A percentile compares a stretch with the other conserved stretches of the same genome.
Evolutionary conservation across 2,113 vertebrate genomes (phyloP).

Genomic region (Aix galericulata): DNA sequence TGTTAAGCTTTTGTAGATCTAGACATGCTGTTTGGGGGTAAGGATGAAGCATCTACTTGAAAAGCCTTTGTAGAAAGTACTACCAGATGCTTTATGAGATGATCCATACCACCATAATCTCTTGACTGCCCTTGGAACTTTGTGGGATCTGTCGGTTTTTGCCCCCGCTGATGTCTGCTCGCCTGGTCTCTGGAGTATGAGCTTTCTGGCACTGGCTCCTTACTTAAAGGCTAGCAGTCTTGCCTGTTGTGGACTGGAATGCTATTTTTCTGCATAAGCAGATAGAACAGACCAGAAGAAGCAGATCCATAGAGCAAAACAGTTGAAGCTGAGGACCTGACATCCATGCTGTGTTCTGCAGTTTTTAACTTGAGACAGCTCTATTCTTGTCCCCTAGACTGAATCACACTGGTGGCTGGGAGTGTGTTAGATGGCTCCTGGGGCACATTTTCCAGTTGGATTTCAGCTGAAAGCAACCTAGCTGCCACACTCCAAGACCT

Average conservation of each 20-base stretch:
- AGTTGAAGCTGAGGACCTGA: background rate
- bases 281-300: background rate
- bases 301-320: background rate
- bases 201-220: background rate
- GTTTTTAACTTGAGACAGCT: background rate
- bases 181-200: background rate
- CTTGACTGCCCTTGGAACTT: background rate
- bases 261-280: background rate
- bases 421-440: background rate
- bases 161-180: background rate
- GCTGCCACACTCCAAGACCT: background rate
- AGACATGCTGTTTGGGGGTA: background rate
- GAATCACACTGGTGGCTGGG: background rate
- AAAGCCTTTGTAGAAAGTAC: background rate
- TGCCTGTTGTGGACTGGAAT: background rate
- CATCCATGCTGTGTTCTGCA: too few species aligned
- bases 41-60: background rate
- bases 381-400: too few species aligned
- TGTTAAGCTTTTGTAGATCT: background rate
- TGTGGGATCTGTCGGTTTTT: accelerated
- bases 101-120: accelerated
- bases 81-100: background rate
- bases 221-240: background rate
- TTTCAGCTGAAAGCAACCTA: background rate
- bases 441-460: background rate